phyloP scores from a whole-genome alignment of 2,888 invertebrate species.

The Fragum whitleyi region DNA sequence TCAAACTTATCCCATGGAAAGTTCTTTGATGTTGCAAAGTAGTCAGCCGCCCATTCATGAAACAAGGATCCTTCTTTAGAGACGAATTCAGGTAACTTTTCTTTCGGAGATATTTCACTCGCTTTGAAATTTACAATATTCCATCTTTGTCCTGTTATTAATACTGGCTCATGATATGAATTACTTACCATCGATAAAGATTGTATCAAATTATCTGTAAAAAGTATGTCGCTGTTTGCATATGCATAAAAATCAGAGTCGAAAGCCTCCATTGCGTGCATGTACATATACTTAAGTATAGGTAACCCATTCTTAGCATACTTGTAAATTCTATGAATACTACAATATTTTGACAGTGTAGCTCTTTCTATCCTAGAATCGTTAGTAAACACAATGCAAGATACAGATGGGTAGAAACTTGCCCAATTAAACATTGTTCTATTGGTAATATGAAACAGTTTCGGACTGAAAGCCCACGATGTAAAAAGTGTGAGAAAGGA shows the following conservation, averaged over 20 bases:
- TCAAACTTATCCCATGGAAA: constrained; percentile 71
- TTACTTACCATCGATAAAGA: constrained; percentile 59
- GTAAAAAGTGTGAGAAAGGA: constrained; percentile 75
- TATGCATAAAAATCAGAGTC: constrained; percentile 76
- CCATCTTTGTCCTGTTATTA: constrained; percentile 70
- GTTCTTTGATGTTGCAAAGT: constrained; percentile 72
- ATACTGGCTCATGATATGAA: constrained; percentile 46
- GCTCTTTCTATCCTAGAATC: constrained; percentile 56
- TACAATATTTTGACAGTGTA: constrained; percentile 61
- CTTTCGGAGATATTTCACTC: constrained; percentile 60
- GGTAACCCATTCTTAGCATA: constrained; percentile 71
- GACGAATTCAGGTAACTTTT: constrained; percentile 58
- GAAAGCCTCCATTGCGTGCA: constrained; percentile 67
- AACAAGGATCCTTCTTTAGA: constrained; percentile 72
- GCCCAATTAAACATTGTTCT: constrained; percentile 73
- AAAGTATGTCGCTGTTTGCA: constrained; percentile 79
- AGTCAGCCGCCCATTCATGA: constrained; percentile 75
- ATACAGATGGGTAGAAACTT: constrained; percentile 67
- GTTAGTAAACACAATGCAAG: constrained; percentile 72
- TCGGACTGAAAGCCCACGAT: constrained; percentile 70
- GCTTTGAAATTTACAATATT: constrained; percentile 71
- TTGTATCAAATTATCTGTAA: constrained; percentile 68
- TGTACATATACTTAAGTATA: constrained; percentile 77
- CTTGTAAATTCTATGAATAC: constrained; percentile 58
- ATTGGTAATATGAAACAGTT: constrained; percentile 68